Conservation (phyloP, 2,888 invertebrate species). For the Epicampocera succincta region DNA sequence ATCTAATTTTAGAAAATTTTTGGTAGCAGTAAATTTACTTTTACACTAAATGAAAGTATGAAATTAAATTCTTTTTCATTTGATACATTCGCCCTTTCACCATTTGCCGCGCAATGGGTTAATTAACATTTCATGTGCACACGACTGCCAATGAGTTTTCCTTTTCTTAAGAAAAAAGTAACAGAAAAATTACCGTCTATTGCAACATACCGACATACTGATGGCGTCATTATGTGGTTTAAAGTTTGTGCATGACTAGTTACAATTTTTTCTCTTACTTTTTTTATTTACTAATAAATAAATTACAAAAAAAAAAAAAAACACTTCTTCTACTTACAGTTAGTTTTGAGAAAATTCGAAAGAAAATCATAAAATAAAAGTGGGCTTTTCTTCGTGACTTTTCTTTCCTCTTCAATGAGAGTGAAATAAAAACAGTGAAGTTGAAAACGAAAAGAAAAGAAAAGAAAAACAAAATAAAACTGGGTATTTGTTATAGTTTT, state of each 20-base stretch:
- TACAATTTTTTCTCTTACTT: conserved; percentile 39
- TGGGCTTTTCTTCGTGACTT: conserved; percentile 51
- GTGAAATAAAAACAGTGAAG: conserved; percentile 15
- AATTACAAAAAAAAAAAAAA: conserved; percentile 19
- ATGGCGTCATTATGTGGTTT: conserved; percentile 68
- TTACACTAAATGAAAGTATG: background rate
- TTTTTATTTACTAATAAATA: conserved; percentile 27
- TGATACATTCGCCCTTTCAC: conserved; percentile 4
- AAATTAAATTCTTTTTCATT: no score
- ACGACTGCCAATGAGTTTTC: conserved; percentile 46
- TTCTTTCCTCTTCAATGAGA: conserved; percentile 32
- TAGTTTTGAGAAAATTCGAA: conserved; percentile 32
- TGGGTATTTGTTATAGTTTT: conserved; percentile 66
- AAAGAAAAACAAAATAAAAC: conserved; percentile 59
- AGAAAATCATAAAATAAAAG: conserved; percentile 55
- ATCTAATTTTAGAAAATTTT: no score
- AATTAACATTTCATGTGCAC: conserved; percentile 14
- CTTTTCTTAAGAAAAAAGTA: conserved; percentile 37
- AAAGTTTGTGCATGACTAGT: conserved; percentile 67
- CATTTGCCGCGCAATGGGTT: conserved; percentile 16
- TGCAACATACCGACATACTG: conserved; percentile 55
- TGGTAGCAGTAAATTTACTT: no score
- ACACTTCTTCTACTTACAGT: conserved; percentile 1
- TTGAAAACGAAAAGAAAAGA: background rate
- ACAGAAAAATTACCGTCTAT: conserved; percentile 40